phyloP scores from a whole-genome alignment of 1,140 invertebrate genomes.

The Tribolium madens region DNA sequence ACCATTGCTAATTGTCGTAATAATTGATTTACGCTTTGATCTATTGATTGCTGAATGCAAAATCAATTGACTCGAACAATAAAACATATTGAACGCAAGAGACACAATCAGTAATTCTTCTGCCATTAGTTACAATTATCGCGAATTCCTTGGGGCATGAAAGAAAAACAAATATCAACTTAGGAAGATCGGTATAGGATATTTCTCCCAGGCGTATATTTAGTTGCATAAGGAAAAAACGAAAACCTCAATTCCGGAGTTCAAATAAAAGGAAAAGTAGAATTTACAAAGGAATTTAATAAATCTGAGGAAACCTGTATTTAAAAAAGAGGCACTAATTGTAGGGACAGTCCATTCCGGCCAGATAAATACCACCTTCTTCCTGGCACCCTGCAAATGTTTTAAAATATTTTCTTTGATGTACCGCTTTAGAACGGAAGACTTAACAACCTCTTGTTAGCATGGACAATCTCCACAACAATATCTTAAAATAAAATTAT shows the following conservation, averaged over 20 bases:
- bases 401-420: constrained; percentile 15
- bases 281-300: neutral
- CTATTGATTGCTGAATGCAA: neutral
- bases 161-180: too few relatives aligned
- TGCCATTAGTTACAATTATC: neutral
- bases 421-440: constrained; percentile 7
- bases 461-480: neutral
- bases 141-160: too few relatives aligned
- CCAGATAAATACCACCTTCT: neutral
- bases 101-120: neutral
- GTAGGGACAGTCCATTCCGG: neutral
- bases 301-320: neutral
- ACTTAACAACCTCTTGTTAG: constrained; percentile 10
- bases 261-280: neutral
- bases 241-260: neutral
- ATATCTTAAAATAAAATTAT: neutral
- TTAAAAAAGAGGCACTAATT: constrained; percentile 1
- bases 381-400: constrained; percentile 11
- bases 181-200: too few relatives aligned
- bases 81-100: neutral
- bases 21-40: constrained; percentile 14
- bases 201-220: too few relatives aligned
- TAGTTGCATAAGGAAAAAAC: too few relatives aligned
- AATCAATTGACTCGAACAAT: neutral
- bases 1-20: constrained; percentile 4